phyloP scores from a whole-genome alignment of 2,888 invertebrate genomes.

The Chymomyza procnemis region DNA sequence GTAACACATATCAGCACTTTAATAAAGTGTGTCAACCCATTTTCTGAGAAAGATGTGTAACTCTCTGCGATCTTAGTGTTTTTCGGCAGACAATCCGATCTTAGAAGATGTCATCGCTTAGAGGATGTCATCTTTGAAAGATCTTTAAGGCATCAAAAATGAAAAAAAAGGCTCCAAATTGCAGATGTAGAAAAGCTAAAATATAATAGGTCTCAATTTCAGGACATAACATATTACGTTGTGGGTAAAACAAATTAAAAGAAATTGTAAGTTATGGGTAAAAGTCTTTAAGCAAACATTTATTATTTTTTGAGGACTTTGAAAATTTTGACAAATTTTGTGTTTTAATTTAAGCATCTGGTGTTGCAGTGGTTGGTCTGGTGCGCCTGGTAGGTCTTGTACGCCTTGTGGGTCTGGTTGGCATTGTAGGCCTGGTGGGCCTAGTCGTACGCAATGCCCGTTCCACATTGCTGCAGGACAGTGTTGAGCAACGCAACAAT shows the following conservation, averaged over 20 bases:
- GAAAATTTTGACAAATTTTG: too few species aligned
- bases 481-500: constrained; percentile 30
- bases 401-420: not conserved
- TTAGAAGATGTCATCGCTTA: too few species aligned
- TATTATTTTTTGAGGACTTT: not conserved
- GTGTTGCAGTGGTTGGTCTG: not conserved
- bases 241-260: not conserved
- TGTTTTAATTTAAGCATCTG: not conserved
- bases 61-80: too few species aligned
- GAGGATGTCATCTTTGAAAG: too few species aligned
- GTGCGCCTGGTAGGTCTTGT: not conserved
- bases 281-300: not conserved
- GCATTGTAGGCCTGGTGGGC: not conserved
- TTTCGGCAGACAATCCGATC: too few species aligned
- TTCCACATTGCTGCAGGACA: constrained; percentile 30
- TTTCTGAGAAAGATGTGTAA: too few species aligned
- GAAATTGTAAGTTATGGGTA: not conserved
- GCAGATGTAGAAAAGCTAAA: too few species aligned
- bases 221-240: not conserved
- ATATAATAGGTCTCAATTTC: too few species aligned
- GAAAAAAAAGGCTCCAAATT: too few species aligned
- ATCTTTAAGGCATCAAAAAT: too few species aligned
- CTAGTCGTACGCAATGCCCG: not conserved
- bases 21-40: too few species aligned
- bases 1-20: too few species aligned